Evolutionary conservation across 2,888 invertebrate species (phyloP), one percentile per base, ranked within the genome.

Genomic region (Drosophila leonis): DNA sequence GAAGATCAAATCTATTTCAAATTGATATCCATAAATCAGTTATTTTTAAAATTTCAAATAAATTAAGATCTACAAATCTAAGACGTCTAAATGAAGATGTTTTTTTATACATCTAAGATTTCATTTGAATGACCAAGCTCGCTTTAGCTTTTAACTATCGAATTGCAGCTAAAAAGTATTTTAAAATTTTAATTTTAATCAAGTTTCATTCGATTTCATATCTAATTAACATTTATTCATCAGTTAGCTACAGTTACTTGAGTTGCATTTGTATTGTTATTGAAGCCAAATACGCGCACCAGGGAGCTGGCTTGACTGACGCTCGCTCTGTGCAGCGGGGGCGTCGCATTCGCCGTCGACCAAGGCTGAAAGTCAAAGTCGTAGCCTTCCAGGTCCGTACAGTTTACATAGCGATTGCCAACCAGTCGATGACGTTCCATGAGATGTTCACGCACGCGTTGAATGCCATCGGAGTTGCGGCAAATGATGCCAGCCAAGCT

Each of bases 401-500:
- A 97, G 80, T 95, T 93, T 1, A 95, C 92, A n/a, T 95, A 94
- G 0, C 94, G 94, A 92, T 96, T 95, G 55, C 94, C 94, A 13
- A 81, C 72, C 12, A 93, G 87, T 18, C 94, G 93, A 0, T 94
- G 92, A 0, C 95, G 94, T 80, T 95, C 94, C 97, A 97, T 97
- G 31, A 96, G 96, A 71, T 94, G 93, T 6, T 94, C 94, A 82
- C 96, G 97, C 0, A 95, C 94, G 20, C 93, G 91, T 42, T 94
- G 93, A 5, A 97, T 94, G 2, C 94, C 92, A 70, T 95, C 96
- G 0, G 97, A 95, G 92, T 96, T 97, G 37, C 96, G 95, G 90
- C 97, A 97, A 65, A 97, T 96, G 18, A 97, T 94, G 37, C 94
- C 94, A 0, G 97, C 96, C 15, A 97, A 90, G 0, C 95, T 95